phyloP scores from a whole-genome alignment of 1,140 invertebrate genomes.

The Apis dorsata region DNA sequence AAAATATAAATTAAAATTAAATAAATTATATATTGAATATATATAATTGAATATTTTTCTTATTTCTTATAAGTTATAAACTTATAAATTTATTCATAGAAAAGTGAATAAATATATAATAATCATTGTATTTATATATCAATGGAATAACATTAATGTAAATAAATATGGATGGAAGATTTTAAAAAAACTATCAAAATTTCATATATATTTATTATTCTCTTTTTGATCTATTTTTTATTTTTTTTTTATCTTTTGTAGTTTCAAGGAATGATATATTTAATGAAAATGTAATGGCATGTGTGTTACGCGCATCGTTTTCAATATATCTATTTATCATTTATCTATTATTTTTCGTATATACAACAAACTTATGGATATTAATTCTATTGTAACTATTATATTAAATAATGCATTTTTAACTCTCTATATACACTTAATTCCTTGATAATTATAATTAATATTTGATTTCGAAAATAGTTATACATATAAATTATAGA shows the following conservation, averaged over 20 bases:
- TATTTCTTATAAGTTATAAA: no score
- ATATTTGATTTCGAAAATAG: no score
- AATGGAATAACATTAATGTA: no score
- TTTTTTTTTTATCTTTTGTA: background rate
- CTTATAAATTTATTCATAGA: no score
- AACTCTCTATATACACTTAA: background rate
- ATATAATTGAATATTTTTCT: no score
- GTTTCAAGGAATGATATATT: background rate
- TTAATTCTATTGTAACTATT: background rate
- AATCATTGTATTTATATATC: no score
- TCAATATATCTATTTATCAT: conserved; percentile 1
- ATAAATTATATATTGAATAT: no score
- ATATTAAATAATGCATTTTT: background rate
- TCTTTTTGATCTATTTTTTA: conserved; percentile 12
- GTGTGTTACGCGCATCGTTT: background rate
- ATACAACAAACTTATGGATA: no score
- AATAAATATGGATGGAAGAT: background rate
- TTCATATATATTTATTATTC: background rate
- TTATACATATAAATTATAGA: no score
- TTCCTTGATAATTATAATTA: background rate
- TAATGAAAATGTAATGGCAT: background rate
- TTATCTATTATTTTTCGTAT: background rate
- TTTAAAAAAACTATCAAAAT: background rate
- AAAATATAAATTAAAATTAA: no score
- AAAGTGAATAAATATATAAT: no score